Percentiles rank a stretch among this genome's conserved stretches.
Conservation (phyloP, 2,113 vertebrate species). For the Coptodon rendalli region DNA sequence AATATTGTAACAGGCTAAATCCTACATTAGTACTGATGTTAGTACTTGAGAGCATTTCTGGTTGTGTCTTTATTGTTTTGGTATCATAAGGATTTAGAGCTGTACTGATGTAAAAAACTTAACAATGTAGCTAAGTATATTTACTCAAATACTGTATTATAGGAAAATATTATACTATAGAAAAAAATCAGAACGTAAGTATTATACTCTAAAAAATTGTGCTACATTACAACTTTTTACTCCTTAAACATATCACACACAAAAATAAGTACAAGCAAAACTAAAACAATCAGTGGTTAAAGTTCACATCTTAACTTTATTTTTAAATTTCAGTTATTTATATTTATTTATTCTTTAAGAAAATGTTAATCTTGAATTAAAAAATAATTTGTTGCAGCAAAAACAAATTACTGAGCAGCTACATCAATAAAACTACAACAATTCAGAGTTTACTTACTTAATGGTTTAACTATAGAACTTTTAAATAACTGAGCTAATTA, state of each 20-base stretch:
- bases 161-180: background rate
- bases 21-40: background rate
- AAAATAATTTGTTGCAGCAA: background rate
- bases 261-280: background rate
- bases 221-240: background rate
- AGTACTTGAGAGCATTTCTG: background rate
- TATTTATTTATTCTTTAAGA: background rate
- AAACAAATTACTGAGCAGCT: background rate
- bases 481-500: background rate
- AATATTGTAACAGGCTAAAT: background rate
- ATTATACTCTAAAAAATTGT: background rate
- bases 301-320: background rate
- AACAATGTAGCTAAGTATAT: background rate
- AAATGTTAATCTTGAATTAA: background rate
- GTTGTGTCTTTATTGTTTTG: fast-evolving
- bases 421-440: background rate
- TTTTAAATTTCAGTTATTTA: background rate
- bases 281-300: background rate
- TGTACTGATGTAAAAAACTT: fast-evolving
- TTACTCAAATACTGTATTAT: background rate
- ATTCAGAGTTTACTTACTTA: background rate
- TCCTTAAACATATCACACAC: background rate
- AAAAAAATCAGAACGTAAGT: background rate
- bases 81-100: background rate
- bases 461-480: background rate